These are phyloP conservation scores for Miltochrista miniata DNA, from an alignment of 2,888 invertebrate species.

Conservation along the genomic window DNA sequence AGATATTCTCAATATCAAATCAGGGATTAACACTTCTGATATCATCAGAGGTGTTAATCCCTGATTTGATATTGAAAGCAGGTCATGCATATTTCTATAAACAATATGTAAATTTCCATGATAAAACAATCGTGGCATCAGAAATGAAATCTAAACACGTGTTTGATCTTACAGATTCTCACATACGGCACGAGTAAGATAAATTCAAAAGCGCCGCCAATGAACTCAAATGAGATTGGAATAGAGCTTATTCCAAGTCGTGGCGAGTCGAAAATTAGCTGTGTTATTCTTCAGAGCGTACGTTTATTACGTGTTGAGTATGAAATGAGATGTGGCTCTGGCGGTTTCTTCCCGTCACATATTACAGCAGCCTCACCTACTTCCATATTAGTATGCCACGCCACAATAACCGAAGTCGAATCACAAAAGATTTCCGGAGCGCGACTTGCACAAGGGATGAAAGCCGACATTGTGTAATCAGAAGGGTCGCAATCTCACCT, in stretches of 20 bases:
- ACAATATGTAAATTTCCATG: not conserved
- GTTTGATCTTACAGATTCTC: too few relatives aligned
- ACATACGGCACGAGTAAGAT: not conserved
- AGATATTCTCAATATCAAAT: too few relatives aligned
- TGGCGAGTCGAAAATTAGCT: constrained; percentile 24
- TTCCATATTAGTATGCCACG: constrained; percentile 77
- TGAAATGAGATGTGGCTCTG: constrained; percentile 45
- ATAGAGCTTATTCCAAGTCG: constrained; percentile 1
- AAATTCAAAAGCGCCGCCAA: not conserved
- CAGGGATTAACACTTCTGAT: too few relatives aligned
- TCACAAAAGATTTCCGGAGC: constrained; percentile 83
- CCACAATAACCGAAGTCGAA: constrained; percentile 81
- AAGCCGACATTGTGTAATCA: constrained; percentile 83
- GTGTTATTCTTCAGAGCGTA: constrained; percentile 23
- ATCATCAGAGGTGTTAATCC: too few relatives aligned
- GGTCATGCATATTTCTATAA: not conserved
- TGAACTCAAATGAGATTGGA: not conserved
- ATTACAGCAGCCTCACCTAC: constrained; percentile 68
- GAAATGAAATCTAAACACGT: too few relatives aligned
- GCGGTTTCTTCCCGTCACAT: constrained; percentile 58
- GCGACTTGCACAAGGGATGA: constrained; percentile 82
- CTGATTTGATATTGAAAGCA: too few relatives aligned
- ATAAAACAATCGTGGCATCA: too few relatives aligned
- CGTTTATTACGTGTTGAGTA: constrained; percentile 44
- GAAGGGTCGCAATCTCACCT: constrained; percentile 82